Evolutionary conservation across 2,797 vertebrate genomes (phyloP), one percentile per base, ranked within the genome.

Genomic region (Muscicapa striata): DNA sequence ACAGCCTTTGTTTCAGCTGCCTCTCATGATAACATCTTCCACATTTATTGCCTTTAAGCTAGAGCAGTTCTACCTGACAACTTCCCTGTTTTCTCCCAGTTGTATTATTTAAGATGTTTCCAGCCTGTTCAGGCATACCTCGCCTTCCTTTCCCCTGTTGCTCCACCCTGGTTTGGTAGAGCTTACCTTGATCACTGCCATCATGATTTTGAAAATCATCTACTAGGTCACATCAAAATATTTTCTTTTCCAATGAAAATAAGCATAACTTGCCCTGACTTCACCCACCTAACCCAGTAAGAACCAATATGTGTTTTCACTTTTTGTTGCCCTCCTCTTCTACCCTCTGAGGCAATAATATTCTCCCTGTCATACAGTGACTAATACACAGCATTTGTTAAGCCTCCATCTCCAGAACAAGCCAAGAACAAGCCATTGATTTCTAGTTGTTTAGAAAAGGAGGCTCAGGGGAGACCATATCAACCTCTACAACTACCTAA

Each of bases 331-430:
- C 55, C 82, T 54, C 16, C 34, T 93, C 46, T 75, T 95, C 74
- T 76, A 91, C 62, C 51, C 51, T 72, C 52, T 81, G 40, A 90
- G 63, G 63, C 69, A 90, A 14, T 59, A 84, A 63, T 84, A 76
- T 48, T 89, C 79, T 92, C 0, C 5, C 43, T 67, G 73, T 74
- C 45, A 72, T 73, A 62, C 20, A 87, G 32, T 85, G 57, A 80
- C 82, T 95, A 94, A 87, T 57, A 58, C 17, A 88, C 87, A 91
- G 82, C 84, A 91, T 74, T 87, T 96, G 82, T 81, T 73, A 81
- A 87, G 20, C n/a, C 51, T 87, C 24, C 26, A 22, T 84, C 69
- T 91, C 55, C 67, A 81, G 76, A 81, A 66, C 21, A 57, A 57
- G 55, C n/a, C n/a, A 57, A 78, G 76, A 81, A 66, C 23, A 58